Conservation (phyloP, 1,140 invertebrate species). For the Diachasma alloeum region DNA sequence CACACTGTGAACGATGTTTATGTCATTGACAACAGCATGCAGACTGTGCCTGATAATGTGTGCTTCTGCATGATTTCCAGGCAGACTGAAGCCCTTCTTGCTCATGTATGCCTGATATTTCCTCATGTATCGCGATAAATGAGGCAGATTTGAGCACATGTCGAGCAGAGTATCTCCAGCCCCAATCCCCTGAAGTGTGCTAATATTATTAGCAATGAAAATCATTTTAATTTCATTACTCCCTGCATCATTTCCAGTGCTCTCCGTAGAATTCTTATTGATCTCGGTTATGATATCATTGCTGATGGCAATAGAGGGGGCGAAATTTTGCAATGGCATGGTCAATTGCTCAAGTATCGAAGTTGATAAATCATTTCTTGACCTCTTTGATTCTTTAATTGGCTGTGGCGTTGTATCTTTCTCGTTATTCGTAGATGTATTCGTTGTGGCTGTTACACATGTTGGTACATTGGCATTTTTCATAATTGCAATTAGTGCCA, state of each 20-base stretch:
- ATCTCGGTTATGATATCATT: slow-evolving; percentile 44
- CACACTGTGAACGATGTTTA: slow-evolving; percentile 82
- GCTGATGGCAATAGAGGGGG: slow-evolving; percentile 31
- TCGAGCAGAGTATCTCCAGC: slow-evolving; percentile 83
- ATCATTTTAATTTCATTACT: slow-evolving; percentile 57
- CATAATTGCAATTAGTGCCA: slow-evolving; percentile 71
- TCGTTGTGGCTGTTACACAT: slow-evolving; percentile 64
- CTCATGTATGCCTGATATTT: slow-evolving; percentile 75
- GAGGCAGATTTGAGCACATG: slow-evolving; percentile 78
- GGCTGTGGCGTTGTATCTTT: slow-evolving; percentile 67
- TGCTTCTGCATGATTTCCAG: slow-evolving; percentile 78
- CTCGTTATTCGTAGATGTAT: slow-evolving; percentile 60
- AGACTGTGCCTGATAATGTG: slow-evolving; percentile 77
- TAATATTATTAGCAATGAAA: slow-evolving; percentile 65
- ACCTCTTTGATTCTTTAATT: slow-evolving; percentile 67
- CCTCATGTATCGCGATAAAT: slow-evolving; percentile 77
- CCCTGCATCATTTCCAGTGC: slow-evolving; percentile 37
- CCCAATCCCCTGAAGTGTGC: slow-evolving; percentile 73
- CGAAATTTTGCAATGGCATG: slow-evolving; percentile 69
- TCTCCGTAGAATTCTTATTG: slow-evolving; percentile 46
- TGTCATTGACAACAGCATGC: slow-evolving; percentile 81
- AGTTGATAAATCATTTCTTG: slow-evolving; percentile 70
- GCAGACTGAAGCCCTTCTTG: slow-evolving; percentile 73
- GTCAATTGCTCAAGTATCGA: slow-evolving; percentile 74
- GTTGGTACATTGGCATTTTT: slow-evolving; percentile 74